Base-by-base conservation (phyloP, 2,888 invertebrate species). In the Sturmia bella region DNA sequence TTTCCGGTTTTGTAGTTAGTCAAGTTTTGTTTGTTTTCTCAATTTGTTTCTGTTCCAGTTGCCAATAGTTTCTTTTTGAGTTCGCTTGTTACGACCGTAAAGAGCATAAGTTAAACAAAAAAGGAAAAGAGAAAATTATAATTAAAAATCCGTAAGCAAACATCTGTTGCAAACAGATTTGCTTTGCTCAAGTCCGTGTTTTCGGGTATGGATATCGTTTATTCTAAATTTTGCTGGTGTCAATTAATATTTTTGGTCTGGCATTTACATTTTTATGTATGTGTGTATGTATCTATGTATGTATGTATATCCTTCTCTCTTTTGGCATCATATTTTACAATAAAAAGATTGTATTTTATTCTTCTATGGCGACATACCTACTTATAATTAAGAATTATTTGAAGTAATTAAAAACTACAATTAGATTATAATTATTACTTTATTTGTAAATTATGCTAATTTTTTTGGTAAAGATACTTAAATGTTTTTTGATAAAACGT, bases 371-470 rank as follows among this genome's bases (percentile, higher is more conserved):
- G 57, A 70, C 64, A 69, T 80, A 70, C 50, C 69, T 68, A 69
- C 73, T 77, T 82, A 77, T 32, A 48, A 24, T 32, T 68, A 56
- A 45, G 45, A 54, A 79, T 73, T 72, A 73, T 61, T 68, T 66
- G 66, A 78, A 78, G 66, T 82, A 82, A 66, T 82, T 82, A 78
- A 82, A 82, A 82, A 75, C 78, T 82, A 82, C 78, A 82, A 74
- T 82, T 78, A 82, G 41, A 27, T 70, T 70, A 74, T 57, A 57
- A 37, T 57, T 50, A 32, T 13, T 37, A 11, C 21, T 37, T 48
- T 61, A 15, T 59, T 57, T 27, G 27, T 75, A 59, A 69, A 68
- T 76, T 72, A 81, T 68, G 63, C 41, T 81, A 68, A 11, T 52
- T 43, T 27, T 27, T 48, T 66, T 6, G 11, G 3, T 52, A 37